Base-by-base conservation (phyloP, 2,888 invertebrate genomes). In the Chrysolina haemoptera region DNA sequence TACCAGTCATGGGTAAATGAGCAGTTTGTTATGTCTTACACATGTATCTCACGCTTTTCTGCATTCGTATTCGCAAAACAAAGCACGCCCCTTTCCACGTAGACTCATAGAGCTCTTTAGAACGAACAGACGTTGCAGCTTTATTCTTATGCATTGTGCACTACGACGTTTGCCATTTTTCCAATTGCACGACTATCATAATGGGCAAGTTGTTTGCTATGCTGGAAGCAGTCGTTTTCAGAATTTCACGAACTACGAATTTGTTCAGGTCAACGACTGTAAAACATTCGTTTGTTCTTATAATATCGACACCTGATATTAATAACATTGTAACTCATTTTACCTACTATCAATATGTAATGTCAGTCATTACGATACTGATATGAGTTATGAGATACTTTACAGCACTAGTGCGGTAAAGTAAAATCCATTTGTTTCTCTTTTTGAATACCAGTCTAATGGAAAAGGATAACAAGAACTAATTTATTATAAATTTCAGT, bases 121-220 rank as follows among this genome's bases (percentile, higher is more conserved):
- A 68, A 43, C 64, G 62, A 73, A 68, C 68, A 64, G 64, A 64
- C 72, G 68, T 68, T 41, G 72, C 64, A 46, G 64, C 55, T 68
- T 68, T 67, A 73, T 68, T 68, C 71, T 72, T 68, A 72, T 72
- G 71, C 68, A 72, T 68, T 67, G 41, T 72, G 71, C 71, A 63
- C 53, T 53, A 18, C 20, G 53, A 53, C 62, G 35, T 59, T 22
- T n/a, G 27, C 59, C 27, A 16, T 59, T 59, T 59, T 59, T 35
- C 35, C 20, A 12, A 59, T 27, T 35, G n/a, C 59, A 53, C 20
- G 20, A 53, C 53, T 53, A 53, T 11, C 20, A 11, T 20, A 53
- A 53, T 20, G 22, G 53, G 53, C 11, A 27, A 5, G 59, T 12
- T 59, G 27, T 59, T 59, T 27, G 59, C 55, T 20, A 55, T 46